Conservation (phyloP, 1,140 invertebrate species). For the Prorops nasuta region DNA sequence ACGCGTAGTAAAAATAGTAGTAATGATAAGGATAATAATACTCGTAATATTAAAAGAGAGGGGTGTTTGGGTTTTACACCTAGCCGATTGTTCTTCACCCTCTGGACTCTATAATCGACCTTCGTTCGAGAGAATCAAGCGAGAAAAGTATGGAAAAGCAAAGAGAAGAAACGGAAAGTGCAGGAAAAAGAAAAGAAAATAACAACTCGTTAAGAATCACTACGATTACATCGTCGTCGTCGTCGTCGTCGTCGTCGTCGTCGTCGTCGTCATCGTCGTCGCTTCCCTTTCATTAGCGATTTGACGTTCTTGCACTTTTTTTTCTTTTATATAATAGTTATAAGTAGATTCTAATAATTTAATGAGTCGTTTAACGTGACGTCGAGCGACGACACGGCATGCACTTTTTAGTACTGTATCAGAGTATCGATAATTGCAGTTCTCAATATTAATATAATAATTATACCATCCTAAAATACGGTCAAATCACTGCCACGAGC, state of each 20-base stretch:
- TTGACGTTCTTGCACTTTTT: constrained; percentile 4
- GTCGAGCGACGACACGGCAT: constrained; percentile 41
- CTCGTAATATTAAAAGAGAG: too few relatives aligned
- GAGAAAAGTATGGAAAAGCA: background rate
- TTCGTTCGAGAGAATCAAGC: background rate
- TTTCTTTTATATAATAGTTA: constrained; percentile 21
- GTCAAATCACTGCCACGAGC: constrained; percentile 56
- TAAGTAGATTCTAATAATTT: constrained; percentile 42
- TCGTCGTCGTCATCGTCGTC: too few relatives aligned
- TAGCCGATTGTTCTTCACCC: too few relatives aligned
- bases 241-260: too few relatives aligned
- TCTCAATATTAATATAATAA: constrained; percentile 49
- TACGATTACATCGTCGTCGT: constrained; percentile 25
- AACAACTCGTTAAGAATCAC: constrained; percentile 1
- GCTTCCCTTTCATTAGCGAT: constrained; percentile 3
- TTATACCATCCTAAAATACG: constrained; percentile 56
- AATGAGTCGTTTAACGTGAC: constrained; percentile 50
- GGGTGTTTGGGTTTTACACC: too few relatives aligned
- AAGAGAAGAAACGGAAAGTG: too few relatives aligned
- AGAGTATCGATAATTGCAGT: constrained; percentile 52
- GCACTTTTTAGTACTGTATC: constrained; percentile 42
- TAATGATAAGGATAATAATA: too few relatives aligned
- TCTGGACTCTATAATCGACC: too few relatives aligned
- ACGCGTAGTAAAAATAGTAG: too few relatives aligned
- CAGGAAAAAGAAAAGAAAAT: background rate